phyloP scores from a whole-genome alignment of 2,113 vertebrate genomes.

The Gymnarchus niloticus region DNA sequence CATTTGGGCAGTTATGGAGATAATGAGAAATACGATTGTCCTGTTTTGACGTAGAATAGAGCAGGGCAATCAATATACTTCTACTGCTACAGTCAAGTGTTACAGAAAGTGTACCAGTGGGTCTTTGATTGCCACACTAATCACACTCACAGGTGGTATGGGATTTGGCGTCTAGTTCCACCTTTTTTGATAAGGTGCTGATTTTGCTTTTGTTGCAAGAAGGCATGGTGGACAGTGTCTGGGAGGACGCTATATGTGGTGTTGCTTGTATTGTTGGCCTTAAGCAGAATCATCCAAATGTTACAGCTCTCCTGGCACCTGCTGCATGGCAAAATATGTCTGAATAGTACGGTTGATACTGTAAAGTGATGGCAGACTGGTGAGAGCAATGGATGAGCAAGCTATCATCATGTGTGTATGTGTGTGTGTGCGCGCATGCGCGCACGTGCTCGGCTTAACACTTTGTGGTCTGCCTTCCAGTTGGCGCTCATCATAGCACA shows the following conservation, averaged over 20 bases:
- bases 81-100: neutral
- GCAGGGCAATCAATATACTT: neutral
- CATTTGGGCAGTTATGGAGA: neutral
- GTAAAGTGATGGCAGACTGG: neutral
- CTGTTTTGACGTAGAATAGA: neutral
- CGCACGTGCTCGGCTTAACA: neutral
- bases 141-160: too few relatives aligned
- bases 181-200: too few relatives aligned
- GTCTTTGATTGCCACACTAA: neutral
- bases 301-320: neutral
- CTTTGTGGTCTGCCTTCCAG: constrained; percentile 49
- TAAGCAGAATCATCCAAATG: neutral
- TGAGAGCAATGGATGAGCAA: too few relatives aligned
- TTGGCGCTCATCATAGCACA: constrained; percentile 83
- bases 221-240: neutral
- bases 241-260: neutral
- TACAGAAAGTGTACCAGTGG: too few relatives aligned
- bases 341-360: too few relatives aligned
- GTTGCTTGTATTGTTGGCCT: neutral
- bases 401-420: too few relatives aligned
- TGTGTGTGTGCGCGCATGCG: neutral
- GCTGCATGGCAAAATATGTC: neutral
- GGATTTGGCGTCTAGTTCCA: too few relatives aligned
- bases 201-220: too few relatives aligned
- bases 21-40: neutral